These are phyloP conservation scores for Sisor rabdophorus DNA, from an alignment of 2,113 vertebrate genomes.

Conservation along the genomic window DNA sequence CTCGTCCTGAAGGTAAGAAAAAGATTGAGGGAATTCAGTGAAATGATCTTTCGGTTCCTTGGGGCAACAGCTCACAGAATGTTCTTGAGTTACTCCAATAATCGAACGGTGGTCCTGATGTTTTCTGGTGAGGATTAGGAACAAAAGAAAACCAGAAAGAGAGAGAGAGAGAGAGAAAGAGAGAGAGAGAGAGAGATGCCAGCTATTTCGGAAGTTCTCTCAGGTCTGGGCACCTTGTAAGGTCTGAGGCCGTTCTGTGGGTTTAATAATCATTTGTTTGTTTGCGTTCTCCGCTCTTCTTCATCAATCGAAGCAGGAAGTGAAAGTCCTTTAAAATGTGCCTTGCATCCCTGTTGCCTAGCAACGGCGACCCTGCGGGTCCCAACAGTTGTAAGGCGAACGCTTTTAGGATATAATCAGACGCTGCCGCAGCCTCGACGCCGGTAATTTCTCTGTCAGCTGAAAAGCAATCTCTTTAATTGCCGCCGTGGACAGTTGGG, in stretches of 20 bases:
- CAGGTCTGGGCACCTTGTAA: neutral
- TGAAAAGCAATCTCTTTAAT: slow-evolving; percentile 20
- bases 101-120: too few relatives aligned
- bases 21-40: too few relatives aligned
- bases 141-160: too few relatives aligned
- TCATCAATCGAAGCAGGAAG: slow-evolving; percentile 34
- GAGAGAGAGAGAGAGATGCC: too few relatives aligned
- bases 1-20: slow-evolving; percentile 83
- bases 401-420: slow-evolving; percentile 42
- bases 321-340: slow-evolving; percentile 27
- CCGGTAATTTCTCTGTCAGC: slow-evolving; percentile 30
- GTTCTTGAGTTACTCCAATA: too few relatives aligned
- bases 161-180: too few relatives aligned
- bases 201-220: too few relatives aligned
- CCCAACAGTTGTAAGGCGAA: slow-evolving; percentile 35
- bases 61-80: neutral
- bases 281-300: neutral
- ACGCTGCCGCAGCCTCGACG: slow-evolving; percentile 2
- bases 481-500: slow-evolving; percentile 22
- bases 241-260: neutral
- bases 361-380: slow-evolving; percentile 42
- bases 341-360: slow-evolving; percentile 50
- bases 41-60: neutral
- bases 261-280: neutral
- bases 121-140: neutral